Evolutionary conservation across 2,113 vertebrate genomes (phyloP).

Genomic region (Leucosticte australis): DNA sequence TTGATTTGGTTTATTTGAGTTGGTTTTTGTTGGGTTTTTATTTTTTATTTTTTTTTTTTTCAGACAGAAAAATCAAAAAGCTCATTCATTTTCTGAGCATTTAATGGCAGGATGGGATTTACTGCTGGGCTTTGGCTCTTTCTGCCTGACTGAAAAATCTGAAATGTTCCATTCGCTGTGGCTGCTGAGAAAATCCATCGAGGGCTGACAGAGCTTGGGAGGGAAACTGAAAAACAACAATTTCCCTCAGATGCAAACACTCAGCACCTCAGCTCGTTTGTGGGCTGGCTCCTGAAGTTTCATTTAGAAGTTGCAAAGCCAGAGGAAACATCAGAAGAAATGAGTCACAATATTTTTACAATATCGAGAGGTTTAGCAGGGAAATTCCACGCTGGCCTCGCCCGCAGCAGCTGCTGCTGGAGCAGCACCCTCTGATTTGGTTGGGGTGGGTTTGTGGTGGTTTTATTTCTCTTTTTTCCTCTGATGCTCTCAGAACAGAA

Average conservation of each 20-base stretch:
- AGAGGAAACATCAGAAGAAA: background rate
- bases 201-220: background rate
- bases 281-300: background rate
- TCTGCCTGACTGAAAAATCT: background rate
- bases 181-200: background rate
- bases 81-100: background rate
- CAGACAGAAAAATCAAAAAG: background rate
- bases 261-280: background rate
- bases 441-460: background rate
- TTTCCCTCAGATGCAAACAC: background rate
- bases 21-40: background rate
- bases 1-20: background rate
- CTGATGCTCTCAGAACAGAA: constrained; percentile 2
- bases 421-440: background rate
- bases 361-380: background rate
- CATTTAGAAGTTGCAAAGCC: background rate
- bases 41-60: background rate
- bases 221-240: background rate
- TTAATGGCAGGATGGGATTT: background rate
- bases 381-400: background rate
- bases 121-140: background rate
- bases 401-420: background rate
- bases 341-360: constrained; percentile 10
- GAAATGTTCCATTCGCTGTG: background rate
- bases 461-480: background rate